Conservation (phyloP, 2,888 invertebrate species). For the Myopa testacea region DNA sequence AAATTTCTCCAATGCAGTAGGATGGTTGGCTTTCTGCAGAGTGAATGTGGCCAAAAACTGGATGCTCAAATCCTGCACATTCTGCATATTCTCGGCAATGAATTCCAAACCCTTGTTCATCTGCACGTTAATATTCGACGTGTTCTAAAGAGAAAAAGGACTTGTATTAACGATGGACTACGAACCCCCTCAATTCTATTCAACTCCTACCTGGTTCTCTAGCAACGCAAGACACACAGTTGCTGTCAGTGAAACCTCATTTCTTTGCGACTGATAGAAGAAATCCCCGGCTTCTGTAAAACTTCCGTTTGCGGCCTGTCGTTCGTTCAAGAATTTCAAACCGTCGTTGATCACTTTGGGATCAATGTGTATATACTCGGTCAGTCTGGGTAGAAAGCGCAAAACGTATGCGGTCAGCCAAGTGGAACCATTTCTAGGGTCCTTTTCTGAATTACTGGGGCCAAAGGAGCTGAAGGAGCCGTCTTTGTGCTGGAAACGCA, state of each 20-base stretch:
- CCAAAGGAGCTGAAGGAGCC: constrained; percentile 93
- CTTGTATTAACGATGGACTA: too few species aligned
- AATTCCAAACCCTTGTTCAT: constrained; percentile 83
- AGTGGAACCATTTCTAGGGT: constrained; percentile 73
- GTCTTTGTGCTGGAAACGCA: constrained; percentile 85
- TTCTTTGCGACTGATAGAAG: constrained; percentile 75
- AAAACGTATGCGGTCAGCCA: constrained; percentile 89
- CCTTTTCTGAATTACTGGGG: constrained; percentile 55
- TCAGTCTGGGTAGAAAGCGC: constrained; percentile 79
- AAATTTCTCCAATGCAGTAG: constrained; percentile 71
- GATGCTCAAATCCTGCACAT: constrained; percentile 77
- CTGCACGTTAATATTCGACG: constrained; percentile 71
- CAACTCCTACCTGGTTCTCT: constrained; percentile 71
- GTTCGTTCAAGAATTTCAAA: constrained; percentile 76
- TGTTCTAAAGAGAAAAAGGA: too few species aligned
- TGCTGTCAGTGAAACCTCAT: constrained; percentile 80
- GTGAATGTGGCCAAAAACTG: constrained; percentile 83
- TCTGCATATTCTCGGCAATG: constrained; percentile 76
- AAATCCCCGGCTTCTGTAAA: constrained; percentile 83
- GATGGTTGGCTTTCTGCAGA: constrained; percentile 79
- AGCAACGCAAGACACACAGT: constrained; percentile 80
- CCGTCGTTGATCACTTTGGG: constrained; percentile 74
- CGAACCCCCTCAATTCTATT: neutral
- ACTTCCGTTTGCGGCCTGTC: constrained; percentile 80
- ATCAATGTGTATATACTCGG: constrained; percentile 77